Evolutionary conservation across 1,140 invertebrate species (phyloP).

Genomic region (Steinernema khuongi): DNA sequence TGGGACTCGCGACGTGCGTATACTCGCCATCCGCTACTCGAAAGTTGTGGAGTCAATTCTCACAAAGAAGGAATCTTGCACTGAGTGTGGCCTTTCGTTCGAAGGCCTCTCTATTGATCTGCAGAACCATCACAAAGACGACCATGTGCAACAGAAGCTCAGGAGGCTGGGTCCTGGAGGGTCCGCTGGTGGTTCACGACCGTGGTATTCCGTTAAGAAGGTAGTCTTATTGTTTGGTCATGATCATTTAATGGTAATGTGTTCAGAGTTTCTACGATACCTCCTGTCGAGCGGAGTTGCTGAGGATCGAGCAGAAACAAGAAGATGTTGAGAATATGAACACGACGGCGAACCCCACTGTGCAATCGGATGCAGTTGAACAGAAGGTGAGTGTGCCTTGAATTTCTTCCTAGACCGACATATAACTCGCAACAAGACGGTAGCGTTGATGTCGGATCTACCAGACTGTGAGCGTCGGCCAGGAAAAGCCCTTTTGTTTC

Average conservation of each 20-base stretch:
- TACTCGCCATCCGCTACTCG: neutral
- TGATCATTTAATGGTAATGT: constrained; percentile 20
- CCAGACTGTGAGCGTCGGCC: too few species aligned
- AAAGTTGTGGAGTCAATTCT: constrained; percentile 1
- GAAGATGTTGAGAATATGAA: constrained; percentile 39
- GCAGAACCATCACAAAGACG: neutral
- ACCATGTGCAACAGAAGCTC: neutral
- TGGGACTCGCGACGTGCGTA: neutral
- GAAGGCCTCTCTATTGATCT: neutral
- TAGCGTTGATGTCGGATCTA: too few species aligned
- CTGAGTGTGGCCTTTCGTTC: neutral
- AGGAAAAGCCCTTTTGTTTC: constrained; percentile 13
- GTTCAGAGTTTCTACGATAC: constrained; percentile 17
- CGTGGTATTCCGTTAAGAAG: constrained; percentile 13
- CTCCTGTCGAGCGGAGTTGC: neutral
- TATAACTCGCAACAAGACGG: constrained; percentile 16
- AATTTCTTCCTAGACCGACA: constrained; percentile 20
- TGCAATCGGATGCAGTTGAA: neutral
- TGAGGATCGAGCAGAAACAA: constrained; percentile 18
- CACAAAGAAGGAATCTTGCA: neutral
- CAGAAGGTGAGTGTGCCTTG: constrained; percentile 22
- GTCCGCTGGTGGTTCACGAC: constrained; percentile 1
- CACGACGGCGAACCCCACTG: neutral
- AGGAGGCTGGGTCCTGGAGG: neutral
- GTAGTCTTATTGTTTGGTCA: constrained; percentile 17